Base-by-base conservation (phyloP, 2,888 invertebrate species). In the Heliconius cydno region DNA sequence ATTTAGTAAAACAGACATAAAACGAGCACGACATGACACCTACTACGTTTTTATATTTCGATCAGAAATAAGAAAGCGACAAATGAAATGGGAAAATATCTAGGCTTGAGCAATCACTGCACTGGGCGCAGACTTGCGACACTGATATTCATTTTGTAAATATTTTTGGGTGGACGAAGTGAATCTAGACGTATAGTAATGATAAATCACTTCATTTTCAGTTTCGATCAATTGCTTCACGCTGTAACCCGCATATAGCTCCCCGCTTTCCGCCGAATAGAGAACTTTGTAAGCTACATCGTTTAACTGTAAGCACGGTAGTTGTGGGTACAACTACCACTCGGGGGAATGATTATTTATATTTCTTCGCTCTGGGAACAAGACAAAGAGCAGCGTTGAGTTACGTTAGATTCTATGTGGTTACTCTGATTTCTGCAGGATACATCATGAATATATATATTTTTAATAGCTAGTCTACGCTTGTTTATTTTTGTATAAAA, bases 51-150 rank as follows among this genome's bases (percentile, higher is more conserved):
- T 63, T 68, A 78, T 78, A 22, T 52, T 75, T 63, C 67, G 22
- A 79, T 79, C 78, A 79, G 57, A 79, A 63, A 75, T 68, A 66
- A 79, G 78, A 74, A 68, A 79, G 68, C 67, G 38, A 46, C 78
- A 68, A 63, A 65, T 41, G 75, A 41, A 65, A 75, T 63, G 63
- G 63, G 41, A 60, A 60, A 65, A 66, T 65, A 46, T 75, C 65
- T 65, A n/a, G 7, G 75, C 75, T 46, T 75, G 75, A 41, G 75
- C 46, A 66, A 66, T 65, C 65, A 28, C 9, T 41, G 65, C 41
- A 28, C 1, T 12, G 46, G 12, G 66, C 66, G 65, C 28, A 75
- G 75, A 75, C 75, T 75, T 66, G 28, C 65, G 46, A 46, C 66
- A 72, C 7, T 30, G 1, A 28, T 28, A 52, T 72, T 30, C 28